phyloP scores from a whole-genome alignment of 2,113 vertebrate genomes.

The Pongo pygmaeus region DNA sequence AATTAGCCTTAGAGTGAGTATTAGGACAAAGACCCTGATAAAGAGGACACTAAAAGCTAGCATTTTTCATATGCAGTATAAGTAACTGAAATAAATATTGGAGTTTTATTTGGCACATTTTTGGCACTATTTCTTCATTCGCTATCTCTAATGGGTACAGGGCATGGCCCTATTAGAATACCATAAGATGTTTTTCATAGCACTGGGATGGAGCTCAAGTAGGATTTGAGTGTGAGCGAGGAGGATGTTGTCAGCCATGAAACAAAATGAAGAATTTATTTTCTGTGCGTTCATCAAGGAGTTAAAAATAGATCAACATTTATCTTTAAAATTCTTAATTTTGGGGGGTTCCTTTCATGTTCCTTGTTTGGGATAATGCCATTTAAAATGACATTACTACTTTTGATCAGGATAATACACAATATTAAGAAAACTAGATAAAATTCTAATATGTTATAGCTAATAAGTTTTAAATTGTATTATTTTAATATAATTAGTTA shows the following conservation, averaged over 20 bases:
- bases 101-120: conserved; percentile 63
- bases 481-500: conserved; percentile 63
- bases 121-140: conserved; percentile 57
- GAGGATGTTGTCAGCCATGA: conserved; percentile 50
- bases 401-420: conserved; percentile 30
- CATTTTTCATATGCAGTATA: conserved; percentile 36
- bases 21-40: conserved; percentile 18
- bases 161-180: conserved; percentile 64
- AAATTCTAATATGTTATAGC: conserved; percentile 25
- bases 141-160: conserved; percentile 66
- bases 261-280: conserved; percentile 54
- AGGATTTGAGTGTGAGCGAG: conserved; percentile 68
- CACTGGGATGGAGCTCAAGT: conserved; percentile 45
- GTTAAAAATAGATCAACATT: conserved; percentile 59
- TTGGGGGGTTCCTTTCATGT: conserved; percentile 3
- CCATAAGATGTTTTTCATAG: conserved; percentile 61
- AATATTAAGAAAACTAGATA: conserved; percentile 38
- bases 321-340: conserved; percentile 27
- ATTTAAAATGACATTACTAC: conserved; percentile 10
- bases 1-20: conserved; percentile 8
- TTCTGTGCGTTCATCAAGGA: conserved; percentile 41
- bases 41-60: conserved; percentile 25
- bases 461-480: conserved; percentile 61
- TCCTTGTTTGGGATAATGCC: conserved; percentile 41
- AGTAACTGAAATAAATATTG: conserved; percentile 64